phyloP scores from a whole-genome alignment of 2,888 invertebrate genomes.

The Amiota mariae region DNA sequence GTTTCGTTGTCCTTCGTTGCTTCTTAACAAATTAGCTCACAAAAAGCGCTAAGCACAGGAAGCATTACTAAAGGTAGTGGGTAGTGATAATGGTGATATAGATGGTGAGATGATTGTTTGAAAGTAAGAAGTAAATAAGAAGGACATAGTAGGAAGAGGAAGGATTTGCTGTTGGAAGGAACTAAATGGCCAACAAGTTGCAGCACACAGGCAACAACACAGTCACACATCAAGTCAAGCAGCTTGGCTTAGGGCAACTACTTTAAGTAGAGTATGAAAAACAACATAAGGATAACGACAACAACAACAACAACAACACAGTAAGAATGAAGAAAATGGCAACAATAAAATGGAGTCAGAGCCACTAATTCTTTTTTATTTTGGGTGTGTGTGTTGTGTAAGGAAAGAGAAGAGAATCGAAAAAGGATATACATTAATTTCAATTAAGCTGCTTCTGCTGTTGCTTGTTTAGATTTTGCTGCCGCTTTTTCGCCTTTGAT shows the following conservation, averaged over 20 bases:
- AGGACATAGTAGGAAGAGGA: too few relatives aligned
- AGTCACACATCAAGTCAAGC: constrained; percentile 9
- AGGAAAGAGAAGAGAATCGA: constrained; percentile 44
- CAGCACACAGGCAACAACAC: background rate
- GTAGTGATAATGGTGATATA: too few relatives aligned
- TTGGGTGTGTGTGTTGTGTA: constrained; percentile 5
- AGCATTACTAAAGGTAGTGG: background rate
- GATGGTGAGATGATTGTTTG: too few relatives aligned
- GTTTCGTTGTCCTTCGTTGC: background rate
- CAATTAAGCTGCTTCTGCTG: constrained; percentile 59
- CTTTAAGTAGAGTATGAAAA: too few relatives aligned
- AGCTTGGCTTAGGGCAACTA: constrained; percentile 14
- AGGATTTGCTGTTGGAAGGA: too few relatives aligned
- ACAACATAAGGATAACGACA: constrained; percentile 36
- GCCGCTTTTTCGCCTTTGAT: constrained; percentile 23
- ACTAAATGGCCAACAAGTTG: constrained; percentile 16
- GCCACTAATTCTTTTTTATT: background rate
- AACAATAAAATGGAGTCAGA: too few relatives aligned
- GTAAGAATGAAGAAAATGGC: background rate
- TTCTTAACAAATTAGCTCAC: constrained; percentile 21
- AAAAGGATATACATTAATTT: constrained; percentile 66
- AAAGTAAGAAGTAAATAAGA: background rate
- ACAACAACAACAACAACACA: constrained; percentile 3
- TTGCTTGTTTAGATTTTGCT: constrained; percentile 25
- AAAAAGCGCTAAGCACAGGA: background rate